A percentile compares a stretch with the other conserved stretches of the same genome.
Conservation (phyloP, 2,113 vertebrate genomes). For the Channa argus region DNA sequence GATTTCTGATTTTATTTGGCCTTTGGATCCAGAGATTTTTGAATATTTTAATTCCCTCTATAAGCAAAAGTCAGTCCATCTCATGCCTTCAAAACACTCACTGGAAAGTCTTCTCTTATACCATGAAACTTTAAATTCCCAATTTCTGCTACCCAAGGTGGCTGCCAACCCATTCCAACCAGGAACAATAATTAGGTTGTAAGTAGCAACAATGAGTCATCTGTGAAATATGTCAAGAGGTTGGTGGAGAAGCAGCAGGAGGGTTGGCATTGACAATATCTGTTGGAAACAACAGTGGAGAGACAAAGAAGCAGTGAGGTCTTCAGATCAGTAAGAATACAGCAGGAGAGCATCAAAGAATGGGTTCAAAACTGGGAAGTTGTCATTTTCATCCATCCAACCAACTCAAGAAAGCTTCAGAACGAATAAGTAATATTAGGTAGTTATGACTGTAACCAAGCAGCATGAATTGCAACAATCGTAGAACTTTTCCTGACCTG, state of each 20-base stretch:
- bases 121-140: slow-evolving; percentile 2
- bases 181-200: slow-evolving; percentile 2
- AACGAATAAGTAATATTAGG: slow-evolving; percentile 42
- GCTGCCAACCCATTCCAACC: slow-evolving; percentile 11
- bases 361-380: slow-evolving; percentile 20
- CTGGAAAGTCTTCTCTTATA: slow-evolving; percentile 12
- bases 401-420: slow-evolving; percentile 32
- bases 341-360: slow-evolving; percentile 13
- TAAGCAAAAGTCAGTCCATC: not conserved
- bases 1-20: not conserved
- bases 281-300: slow-evolving; percentile 18
- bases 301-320: slow-evolving; percentile 25
- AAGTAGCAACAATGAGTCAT: slow-evolving; percentile 16
- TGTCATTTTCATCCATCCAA: slow-evolving; percentile 42
- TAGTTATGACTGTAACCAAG: slow-evolving; percentile 43
- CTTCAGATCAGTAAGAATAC: slow-evolving; percentile 9
- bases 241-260: slow-evolving; percentile 22
- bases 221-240: not conserved
- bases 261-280: slow-evolving; percentile 4
- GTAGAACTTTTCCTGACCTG: slow-evolving; percentile 17
- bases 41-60: slow-evolving; percentile 11
- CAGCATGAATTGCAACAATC: not conserved
- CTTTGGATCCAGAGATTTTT: slow-evolving; percentile 1
- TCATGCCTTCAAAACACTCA: not conserved
- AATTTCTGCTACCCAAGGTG: slow-evolving; percentile 16